Evolutionary conservation across 64 coral and sea anemone species (phyloP).

Genomic region (Trachythela sp.): DNA sequence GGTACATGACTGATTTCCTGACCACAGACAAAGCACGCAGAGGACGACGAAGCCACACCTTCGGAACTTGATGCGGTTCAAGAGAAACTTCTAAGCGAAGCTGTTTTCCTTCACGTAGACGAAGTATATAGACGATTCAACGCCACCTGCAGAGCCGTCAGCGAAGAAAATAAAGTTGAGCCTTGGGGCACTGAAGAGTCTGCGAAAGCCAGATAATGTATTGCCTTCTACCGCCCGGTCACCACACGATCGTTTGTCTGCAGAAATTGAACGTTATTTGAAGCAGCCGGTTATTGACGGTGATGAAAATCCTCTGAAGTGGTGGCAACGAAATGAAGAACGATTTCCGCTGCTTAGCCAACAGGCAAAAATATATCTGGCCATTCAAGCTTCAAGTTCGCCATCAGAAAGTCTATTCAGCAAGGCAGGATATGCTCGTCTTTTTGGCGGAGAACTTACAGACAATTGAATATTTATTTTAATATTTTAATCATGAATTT

Average conservation of each 20-base stretch:
- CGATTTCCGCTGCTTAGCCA: not conserved
- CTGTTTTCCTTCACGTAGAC: not conserved
- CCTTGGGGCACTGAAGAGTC: too few relatives aligned
- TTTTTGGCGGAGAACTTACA: not conserved
- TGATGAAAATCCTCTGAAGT: not conserved
- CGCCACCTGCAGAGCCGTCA: too few relatives aligned
- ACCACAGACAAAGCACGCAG: not conserved
- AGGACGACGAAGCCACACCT: not conserved
- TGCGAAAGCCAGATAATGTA: too few relatives aligned
- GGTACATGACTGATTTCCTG: too few relatives aligned
- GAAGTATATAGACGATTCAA: too few relatives aligned
- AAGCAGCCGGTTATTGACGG: too few relatives aligned
- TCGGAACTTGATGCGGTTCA: not conserved
- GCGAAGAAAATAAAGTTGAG: too few relatives aligned
- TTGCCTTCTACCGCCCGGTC: too few relatives aligned
- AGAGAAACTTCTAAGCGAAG: not conserved
- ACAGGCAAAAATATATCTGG: not conserved
- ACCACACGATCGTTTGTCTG: too few relatives aligned
- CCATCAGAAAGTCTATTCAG: not conserved
- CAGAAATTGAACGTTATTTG: too few relatives aligned
- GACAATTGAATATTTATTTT: too few relatives aligned
- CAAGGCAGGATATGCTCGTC: not conserved
- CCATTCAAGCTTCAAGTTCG: not conserved
- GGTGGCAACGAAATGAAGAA: not conserved
- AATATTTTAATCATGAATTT: too few relatives aligned